phyloP scores from a whole-genome alignment of 2,797 vertebrate species.

The Avahi laniger region DNA sequence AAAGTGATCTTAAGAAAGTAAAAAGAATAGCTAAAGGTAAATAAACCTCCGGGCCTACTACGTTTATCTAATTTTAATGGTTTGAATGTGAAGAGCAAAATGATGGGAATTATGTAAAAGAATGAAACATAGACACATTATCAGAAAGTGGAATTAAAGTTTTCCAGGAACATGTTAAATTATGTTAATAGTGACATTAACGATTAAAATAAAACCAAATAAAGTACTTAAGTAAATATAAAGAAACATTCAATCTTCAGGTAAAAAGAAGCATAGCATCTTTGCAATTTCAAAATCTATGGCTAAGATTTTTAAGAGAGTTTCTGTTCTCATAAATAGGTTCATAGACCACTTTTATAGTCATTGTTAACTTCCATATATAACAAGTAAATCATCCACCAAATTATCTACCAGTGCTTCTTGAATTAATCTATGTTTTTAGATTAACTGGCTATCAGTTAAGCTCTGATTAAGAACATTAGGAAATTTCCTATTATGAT shows the following conservation, averaged over 20 bases:
- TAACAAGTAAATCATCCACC: constrained; percentile 24
- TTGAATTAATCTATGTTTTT: not conserved
- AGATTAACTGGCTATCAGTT: not conserved
- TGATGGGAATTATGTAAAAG: not conserved
- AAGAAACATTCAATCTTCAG: constrained; percentile 11
- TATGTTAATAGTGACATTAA: not conserved
- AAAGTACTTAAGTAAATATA: constrained; percentile 30
- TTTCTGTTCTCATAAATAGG: not conserved
- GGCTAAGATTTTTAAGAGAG: constrained; percentile 23
- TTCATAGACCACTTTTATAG: not conserved
- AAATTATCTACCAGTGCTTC: not conserved
- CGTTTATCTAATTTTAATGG: not conserved
- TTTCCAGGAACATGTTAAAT: constrained; percentile 22
- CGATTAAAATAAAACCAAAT: constrained; percentile 57
- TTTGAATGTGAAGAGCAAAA: not conserved
- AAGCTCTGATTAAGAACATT: constrained; percentile 24
- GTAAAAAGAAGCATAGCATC: not conserved
- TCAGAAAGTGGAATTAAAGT: constrained; percentile 16
- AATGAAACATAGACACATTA: not conserved
- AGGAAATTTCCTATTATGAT: not conserved
- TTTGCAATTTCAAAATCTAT: constrained; percentile 39
- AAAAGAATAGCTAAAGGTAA: not conserved
- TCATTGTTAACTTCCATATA: not conserved
- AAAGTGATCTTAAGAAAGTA: not conserved
- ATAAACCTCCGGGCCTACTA: not conserved